Evolutionary conservation across 2,113 vertebrate species (phyloP), one percentile per base, ranked within the genome.

Genomic region (Okapia johnstoni): DNA sequence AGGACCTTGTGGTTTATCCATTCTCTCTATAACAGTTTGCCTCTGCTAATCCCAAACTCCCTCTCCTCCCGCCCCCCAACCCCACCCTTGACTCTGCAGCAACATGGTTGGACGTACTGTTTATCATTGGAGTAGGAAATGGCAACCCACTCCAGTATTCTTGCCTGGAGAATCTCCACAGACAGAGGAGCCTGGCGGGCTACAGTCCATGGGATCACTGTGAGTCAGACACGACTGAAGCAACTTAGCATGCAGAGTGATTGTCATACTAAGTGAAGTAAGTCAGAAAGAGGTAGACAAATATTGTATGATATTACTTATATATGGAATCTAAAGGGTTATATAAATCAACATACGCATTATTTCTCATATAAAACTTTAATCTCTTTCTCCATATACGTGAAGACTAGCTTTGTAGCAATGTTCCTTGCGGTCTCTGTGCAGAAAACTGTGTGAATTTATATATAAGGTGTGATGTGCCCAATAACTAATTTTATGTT

Each of bases 241-340:
- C 0, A 0, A 23, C n/a, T 70, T 40, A 40, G 19, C 66, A 6
- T 1, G 19, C 70, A 7, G 0, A 25, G 70, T 43, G 70, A 15
- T 76, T 76, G 7, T 76, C 40, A 43, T 43, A 26, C 70, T 76
- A 26, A 40, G 40, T 76, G 23, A 76, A 76, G 36, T 3, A 3
- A 73, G 40, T 43, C 70, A 43, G 40, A 25, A 76, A 43, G 23
- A 43, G 40, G 43, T 6, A 43, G 21, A 40, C 10, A 73, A 6
- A 43, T 76, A 26, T 7, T 1, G 0, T 43, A 26, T 14, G 23
- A 13, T 76, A 76, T 26, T 9, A 43, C 70, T 14, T 43, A 43
- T 43, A 13, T 76, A 15, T 26, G 70, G 40, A 26, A 7, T 26
- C 40, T 26, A 43, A 26, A 76, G 21, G 17, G 19, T 23, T 19